Base-by-base conservation (phyloP, 2,113 vertebrate genomes). In the Bucco capensis region DNA sequence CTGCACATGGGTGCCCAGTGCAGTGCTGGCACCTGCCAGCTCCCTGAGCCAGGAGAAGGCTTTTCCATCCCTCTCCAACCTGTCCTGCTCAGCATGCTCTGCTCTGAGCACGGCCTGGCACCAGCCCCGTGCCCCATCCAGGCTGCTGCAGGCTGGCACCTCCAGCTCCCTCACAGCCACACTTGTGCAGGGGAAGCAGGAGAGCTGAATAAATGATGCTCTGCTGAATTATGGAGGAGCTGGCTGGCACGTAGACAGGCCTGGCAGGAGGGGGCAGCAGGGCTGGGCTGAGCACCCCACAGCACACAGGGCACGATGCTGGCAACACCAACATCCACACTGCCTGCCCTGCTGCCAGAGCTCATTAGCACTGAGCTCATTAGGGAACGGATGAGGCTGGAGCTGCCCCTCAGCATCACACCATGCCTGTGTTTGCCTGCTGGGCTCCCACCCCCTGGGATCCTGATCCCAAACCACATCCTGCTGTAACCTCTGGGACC, bases 111-210 rank as follows among this genome's bases (percentile, higher is more conserved):
- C 2, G 51, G 50, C 11, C 44, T 75, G 79, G 24, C 30, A n/a
- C 0, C 0, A 72, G 12, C 14, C 35, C 16, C 0, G 0, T 14
- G 16, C 58, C 42, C n/a, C 4, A 1, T 5, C 19, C 57, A 25
- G 27, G 33, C 18, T 25, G 31, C 51, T 42, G 53, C 1, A 0
- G 62, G 19, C 35, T 49, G 51, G 25, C 35, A 67, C 35, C 23
- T 53, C 30, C 58, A 12, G 12, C 2, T 38, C 31, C 42, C 49
- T 16, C 58, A 23, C 46, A 38, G 27, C 31, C 58, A 14, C 22
- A 1, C 28, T 22, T 5, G 10, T 25, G 58, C 60, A 44, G 46
- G 44, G 28, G 15, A 31, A 27, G 67, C 40, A 31, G 65, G 10
- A 22, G 28, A 49, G 31, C 37, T 85, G 84, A 94, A 96, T 95